Evolutionary conservation across 1,140 invertebrate genomes (phyloP), one percentile per base, ranked within the genome.

Genomic region (Maniola jurtina): DNA sequence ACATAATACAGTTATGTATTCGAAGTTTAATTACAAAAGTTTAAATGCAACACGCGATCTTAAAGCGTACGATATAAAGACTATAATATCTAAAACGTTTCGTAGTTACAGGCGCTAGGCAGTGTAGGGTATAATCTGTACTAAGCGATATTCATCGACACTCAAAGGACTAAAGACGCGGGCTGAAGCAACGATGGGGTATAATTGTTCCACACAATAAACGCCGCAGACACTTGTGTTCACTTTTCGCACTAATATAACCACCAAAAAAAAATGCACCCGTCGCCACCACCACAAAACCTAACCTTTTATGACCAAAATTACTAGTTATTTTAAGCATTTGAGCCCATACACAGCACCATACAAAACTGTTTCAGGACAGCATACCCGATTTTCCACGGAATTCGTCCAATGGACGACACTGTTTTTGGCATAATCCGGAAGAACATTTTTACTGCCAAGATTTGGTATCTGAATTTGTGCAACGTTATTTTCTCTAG

Each of bases 31-130:
- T 35, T 59, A 64, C 56, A 63, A 54, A 61, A 45, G 50, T 59
- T 68, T 73, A 73, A 73, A 73, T 73, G 71, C 71, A 64, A 69
- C 25, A 68, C 61, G 69, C 64, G 62, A 55, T 62, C 45, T 64
- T 68, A 66, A 72, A 72, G 63, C 70, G 60, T 63, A 69, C 47
- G 55, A 62, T 47, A 64, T 57, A 64, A 57, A 64, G 38, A 55
- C 54, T 64, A 64, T 38, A 34, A 16, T 60, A 69, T 69, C 55
- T 69, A 68, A 52, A 45, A 64, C 25, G 8, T 54, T 47, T 60
- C 33, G 42, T 55, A 69, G 60, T 62, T 40, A 72, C 45, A 68
- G 61, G 62, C 45, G 55, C 64, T 61, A 67, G 68, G 71, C 71
- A 73, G 71, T 73, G 71, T 65, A 59, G 58, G 64, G 63, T 69